phyloP scores from a whole-genome alignment of 2,113 vertebrate genomes.

The Trogon melanurus region DNA sequence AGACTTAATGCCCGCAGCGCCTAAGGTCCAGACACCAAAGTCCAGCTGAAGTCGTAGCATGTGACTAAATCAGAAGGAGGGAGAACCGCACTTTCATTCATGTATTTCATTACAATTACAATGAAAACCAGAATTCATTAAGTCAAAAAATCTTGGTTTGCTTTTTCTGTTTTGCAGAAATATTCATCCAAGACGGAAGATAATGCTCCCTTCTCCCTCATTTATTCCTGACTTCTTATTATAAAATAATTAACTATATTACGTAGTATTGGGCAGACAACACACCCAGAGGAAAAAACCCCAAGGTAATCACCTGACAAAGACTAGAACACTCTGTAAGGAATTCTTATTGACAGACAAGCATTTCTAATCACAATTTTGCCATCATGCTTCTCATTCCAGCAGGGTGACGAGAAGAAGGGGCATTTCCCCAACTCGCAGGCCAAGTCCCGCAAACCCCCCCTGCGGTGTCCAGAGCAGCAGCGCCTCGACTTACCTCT shows the following conservation, averaged over 20 bases:
- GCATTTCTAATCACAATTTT: neutral
- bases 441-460: neutral
- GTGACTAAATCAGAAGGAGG: neutral
- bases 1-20: neutral
- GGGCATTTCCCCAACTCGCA: neutral
- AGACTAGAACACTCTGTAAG: neutral
- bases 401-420: neutral
- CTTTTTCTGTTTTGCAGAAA: neutral
- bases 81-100: neutral
- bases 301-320: neutral
- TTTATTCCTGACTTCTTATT: neutral
- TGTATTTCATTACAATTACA: neutral
- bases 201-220: neutral
- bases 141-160: rapidly evolving
- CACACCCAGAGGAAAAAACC: neutral
- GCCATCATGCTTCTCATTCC: neutral
- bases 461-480: neutral
- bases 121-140: neutral
- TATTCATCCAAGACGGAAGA: neutral
- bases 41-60: neutral
- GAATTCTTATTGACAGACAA: neutral
- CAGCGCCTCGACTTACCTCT: neutral
- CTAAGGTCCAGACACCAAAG: neutral
- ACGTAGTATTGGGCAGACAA: neutral
- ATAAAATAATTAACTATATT: neutral